Base-by-base conservation (phyloP, 2,888 invertebrate genomes). In the Clostera curtula region DNA sequence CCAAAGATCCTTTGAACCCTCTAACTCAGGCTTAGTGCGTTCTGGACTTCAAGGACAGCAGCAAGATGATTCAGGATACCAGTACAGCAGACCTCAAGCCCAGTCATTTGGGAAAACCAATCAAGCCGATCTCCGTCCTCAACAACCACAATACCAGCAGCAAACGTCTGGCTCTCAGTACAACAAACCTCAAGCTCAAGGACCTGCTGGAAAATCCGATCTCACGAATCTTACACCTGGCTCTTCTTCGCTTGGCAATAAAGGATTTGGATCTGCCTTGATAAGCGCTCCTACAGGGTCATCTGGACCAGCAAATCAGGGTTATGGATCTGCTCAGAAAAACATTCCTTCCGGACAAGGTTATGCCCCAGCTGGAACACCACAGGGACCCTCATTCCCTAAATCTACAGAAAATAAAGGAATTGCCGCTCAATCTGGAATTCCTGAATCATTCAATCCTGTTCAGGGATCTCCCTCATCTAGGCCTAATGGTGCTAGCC, bases 81-180 rank as follows among this genome's bases (percentile, higher is more conserved):
- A 59, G 10, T 61, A 61, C 28, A 38, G 52, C 27, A 46, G 31
- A 6, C 62, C 65, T 11, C 51, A 50, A 17, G 27, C 36, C 13
- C 10, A 13, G 3, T 15, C 23, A 27, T 43, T 38, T 12, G 29
- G 27, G 5, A 23, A 26, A 12, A 34, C 36, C 13, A 25, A 1
- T 13, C 40, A 23, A 24, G 33, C 25, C 6, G 44, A 34, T 18
- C 41, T 6, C 10, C 10, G 23, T 10, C 23, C 23, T 23, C 9
- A 15, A 5, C 13, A 22, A 10, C 2, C 15, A 6, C 10, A 6
- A 15, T 3, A 9, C 7, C 14, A 15, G 12, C 10, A n/a, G n/a
- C n/a, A n/a, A n/a, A n/a, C 23, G 8, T 23, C 15, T 15, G 6
- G 9, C 10, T 5, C 14, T 15, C 6, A 32, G 19, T 19, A 26